Conservation (phyloP, 2,797 vertebrate species). For the Tapera naevia region DNA sequence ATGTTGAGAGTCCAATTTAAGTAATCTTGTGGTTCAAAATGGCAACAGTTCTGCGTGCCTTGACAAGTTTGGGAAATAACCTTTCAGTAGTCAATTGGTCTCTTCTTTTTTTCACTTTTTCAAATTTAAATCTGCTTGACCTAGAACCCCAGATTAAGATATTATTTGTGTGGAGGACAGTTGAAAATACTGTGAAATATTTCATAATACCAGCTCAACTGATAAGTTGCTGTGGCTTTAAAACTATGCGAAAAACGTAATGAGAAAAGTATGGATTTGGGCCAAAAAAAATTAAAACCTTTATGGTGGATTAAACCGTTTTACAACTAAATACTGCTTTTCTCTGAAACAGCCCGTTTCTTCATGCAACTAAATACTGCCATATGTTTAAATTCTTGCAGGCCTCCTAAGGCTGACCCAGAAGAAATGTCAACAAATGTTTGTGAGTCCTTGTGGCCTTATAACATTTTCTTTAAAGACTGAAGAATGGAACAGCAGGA, state of each 20-base stretch:
- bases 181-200: not conserved
- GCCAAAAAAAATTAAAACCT: constrained; percentile 29
- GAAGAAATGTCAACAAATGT: constrained; percentile 70
- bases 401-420: constrained; percentile 63
- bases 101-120: not conserved
- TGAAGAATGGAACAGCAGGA: constrained; percentile 58
- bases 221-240: constrained; percentile 14
- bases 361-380: constrained; percentile 48
- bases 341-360: constrained; percentile 20
- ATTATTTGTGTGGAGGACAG: not conserved
- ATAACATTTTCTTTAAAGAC: constrained; percentile 48
- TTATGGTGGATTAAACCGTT: constrained; percentile 36
- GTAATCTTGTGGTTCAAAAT: not conserved
- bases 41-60: not conserved
- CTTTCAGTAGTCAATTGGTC: not conserved
- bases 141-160: not conserved
- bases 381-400: constrained; percentile 64
- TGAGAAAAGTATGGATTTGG: not conserved
- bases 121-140: not conserved
- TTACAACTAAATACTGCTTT: constrained; percentile 23
- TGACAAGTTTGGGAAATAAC: not conserved
- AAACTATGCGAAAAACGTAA: constrained; percentile 31
- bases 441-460: constrained; percentile 62
- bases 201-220: not conserved
- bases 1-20: not conserved